Evolutionary conservation across 2,888 invertebrate genomes (phyloP), one percentile per base, ranked within the genome.

Genomic region (Aleiodes testaceus): DNA sequence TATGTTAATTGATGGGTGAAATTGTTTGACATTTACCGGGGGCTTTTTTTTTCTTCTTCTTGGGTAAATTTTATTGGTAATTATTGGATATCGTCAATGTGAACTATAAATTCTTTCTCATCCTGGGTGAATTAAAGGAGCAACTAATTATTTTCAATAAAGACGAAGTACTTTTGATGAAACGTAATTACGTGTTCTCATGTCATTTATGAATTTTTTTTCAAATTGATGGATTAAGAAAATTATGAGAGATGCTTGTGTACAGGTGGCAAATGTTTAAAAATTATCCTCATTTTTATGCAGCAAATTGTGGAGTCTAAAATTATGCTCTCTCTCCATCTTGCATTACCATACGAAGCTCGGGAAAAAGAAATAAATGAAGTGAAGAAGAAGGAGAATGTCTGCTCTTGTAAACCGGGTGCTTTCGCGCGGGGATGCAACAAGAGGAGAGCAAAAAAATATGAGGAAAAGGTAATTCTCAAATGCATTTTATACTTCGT

Each of bases 401-500:
- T 59, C 59, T 59, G 42, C 59, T n/a, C n/a, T 59, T 50, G 64
- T 47, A 22, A 49, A 64, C 49, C 49, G 64, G 47, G 64, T 64
- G 64, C 64, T 49, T 64, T 49, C 20, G 64, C 64, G 47, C 64
- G 49, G 47, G 49, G 49, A 64, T 59, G 59, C 36, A 36, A 42
- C 59, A 9, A 59, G 52, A 53, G 61, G 42, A 47, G 49, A 26
- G 65, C 7, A 45, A 26, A 26, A 26, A 26, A 26, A 5, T 26
- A 26, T 26, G 26, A 26, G 53, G 72, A 75, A 79, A 75, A 83
- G 82, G 79, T 81, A 82, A 82, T 79, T 77, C 80, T 50, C 44
- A 49, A 79, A 82, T 83, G 83, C 82, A 82, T 44, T 63, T 22
- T 22, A 63, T 63, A 63, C 63, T 84, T 84, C 84, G 86, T 86